Conservation (phyloP, 23 tunicate species). For the Oikopleura vanhoeffeni region DNA sequence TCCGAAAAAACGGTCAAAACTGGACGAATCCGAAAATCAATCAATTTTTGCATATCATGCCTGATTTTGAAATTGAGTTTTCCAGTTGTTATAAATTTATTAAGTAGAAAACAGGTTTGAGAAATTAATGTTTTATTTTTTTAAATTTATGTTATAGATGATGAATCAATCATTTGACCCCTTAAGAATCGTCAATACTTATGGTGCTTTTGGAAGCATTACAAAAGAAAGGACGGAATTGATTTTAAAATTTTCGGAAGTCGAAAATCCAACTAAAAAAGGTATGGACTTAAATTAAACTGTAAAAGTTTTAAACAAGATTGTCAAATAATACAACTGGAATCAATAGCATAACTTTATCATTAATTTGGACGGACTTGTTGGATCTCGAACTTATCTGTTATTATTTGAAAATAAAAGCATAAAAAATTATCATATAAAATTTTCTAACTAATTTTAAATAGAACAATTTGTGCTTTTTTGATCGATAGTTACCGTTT, state of each 20-base stretch:
- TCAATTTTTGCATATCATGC: conserved; percentile 7
- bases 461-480: no score
- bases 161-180: conserved; percentile 25
- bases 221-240: conserved; percentile 22
- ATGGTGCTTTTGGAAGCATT: conserved; percentile 27
- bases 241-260: conserved; percentile 17
- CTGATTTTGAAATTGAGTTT: conserved; percentile 18
- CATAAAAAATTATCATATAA: no score
- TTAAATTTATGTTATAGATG: no score
- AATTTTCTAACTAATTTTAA: no score
- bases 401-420: no score
- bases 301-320: no score
- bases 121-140: background rate
- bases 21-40: background rate
- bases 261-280: background rate
- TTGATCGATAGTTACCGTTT: no score
- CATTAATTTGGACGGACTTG: no score
- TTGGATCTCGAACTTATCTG: no score
- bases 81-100: conserved; percentile 19
- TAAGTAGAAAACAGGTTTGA: conserved; percentile 16
- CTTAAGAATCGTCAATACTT: conserved; percentile 22
- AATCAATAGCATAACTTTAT: no score
- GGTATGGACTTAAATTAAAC: no score
- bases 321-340: no score
- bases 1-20: background rate